Evolutionary conservation across 2,888 invertebrate genomes (phyloP).

Genomic region (Dryocosmus kuriphilus): DNA sequence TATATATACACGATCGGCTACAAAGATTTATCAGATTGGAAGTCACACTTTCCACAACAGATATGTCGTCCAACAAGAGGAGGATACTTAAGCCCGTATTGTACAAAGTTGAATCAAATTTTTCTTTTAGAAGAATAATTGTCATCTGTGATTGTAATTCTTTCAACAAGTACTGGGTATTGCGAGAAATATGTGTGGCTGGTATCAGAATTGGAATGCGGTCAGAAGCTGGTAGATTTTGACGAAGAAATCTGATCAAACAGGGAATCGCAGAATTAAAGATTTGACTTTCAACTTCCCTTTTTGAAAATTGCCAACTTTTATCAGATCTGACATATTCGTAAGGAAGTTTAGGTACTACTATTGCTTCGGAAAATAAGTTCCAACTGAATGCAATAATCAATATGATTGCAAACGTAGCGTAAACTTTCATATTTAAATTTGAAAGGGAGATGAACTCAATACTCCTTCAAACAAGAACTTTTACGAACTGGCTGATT

Average conservation of each 20-base stretch:
- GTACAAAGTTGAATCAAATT: conserved; percentile 13
- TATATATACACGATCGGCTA: conserved; percentile 45
- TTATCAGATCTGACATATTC: not conserved
- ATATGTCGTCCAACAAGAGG: conserved; percentile 45
- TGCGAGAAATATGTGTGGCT: not conserved
- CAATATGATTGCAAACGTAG: not conserved
- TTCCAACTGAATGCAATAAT: not conserved
- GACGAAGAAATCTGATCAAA: conserved; percentile 22
- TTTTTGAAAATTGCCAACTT: not conserved
- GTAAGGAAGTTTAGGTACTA: not conserved
- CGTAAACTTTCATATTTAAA: not conserved
- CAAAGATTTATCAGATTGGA: conserved; percentile 41
- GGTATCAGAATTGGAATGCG: conserved; percentile 34
- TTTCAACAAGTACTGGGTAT: conserved; percentile 41
- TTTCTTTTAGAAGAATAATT: conserved; percentile 38
- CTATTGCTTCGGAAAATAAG: not conserved
- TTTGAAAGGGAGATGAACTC: not conserved
- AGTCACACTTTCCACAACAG: conserved; percentile 16
- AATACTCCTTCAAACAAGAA: not conserved
- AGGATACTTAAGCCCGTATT: conserved; percentile 40
- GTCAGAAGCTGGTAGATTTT: not conserved
- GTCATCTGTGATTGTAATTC: conserved; percentile 38
- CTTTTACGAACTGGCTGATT: not conserved
- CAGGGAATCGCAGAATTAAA: conserved; percentile 16
- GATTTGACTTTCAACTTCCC: not conserved